phyloP scores from a whole-genome alignment of 2,888 invertebrate genomes.

The Eupithecia vulgata region DNA sequence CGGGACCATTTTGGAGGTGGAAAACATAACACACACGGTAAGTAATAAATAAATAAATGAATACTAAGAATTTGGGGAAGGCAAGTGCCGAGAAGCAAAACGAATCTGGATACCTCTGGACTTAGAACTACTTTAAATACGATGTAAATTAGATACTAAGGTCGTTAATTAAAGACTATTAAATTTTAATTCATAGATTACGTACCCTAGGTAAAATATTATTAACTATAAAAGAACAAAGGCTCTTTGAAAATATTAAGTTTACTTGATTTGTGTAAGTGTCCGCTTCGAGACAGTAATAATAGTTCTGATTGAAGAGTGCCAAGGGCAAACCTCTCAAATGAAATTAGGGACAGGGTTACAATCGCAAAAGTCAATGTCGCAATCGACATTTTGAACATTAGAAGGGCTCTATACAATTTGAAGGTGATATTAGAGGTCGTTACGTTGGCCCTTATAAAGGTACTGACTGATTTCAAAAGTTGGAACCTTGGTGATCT shows the following conservation, averaged over 20 bases:
- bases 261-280: background rate
- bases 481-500: constrained; percentile 79
- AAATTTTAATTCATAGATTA: background rate
- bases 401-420: constrained; percentile 79
- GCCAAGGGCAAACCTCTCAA: constrained; percentile 43
- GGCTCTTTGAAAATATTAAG: background rate
- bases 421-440: constrained; percentile 79
- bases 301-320: constrained; percentile 26
- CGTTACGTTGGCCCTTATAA: constrained; percentile 68
- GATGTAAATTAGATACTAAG: no score
- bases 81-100: background rate
- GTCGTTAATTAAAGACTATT: no score
- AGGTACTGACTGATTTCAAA: constrained; percentile 79
- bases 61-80: background rate
- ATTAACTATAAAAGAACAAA: background rate
- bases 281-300: background rate
- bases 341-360: constrained; percentile 66
- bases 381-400: constrained; percentile 70
- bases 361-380: constrained; percentile 75
- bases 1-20: background rate
- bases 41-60: no score
- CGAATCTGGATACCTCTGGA: background rate
- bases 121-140: no score
- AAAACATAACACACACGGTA: no score
- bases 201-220: background rate